A percentile compares a stretch with the other conserved stretches of the same genome.
Conservation (phyloP, 2,888 invertebrate genomes). For the Megastigmus dorsalis region DNA sequence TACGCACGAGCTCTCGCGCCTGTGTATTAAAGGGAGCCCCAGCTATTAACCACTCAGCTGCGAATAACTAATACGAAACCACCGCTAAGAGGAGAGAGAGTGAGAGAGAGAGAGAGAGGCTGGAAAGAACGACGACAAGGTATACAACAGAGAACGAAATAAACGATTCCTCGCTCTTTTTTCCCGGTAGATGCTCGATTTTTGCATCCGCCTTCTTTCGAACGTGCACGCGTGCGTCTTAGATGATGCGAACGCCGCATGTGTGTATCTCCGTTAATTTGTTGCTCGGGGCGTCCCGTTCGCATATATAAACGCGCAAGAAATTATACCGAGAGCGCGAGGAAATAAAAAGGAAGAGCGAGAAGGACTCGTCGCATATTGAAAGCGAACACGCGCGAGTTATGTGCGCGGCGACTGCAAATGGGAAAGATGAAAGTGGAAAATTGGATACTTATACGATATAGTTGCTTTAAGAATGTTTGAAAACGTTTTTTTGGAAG, state of each 20-base stretch:
- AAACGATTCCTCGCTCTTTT: too few species aligned
- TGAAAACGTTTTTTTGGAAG: too few species aligned
- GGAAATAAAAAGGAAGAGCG: neutral
- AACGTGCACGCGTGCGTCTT: too few species aligned
- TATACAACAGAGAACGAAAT: too few species aligned
- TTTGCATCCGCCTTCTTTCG: neutral
- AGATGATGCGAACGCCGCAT: neutral
- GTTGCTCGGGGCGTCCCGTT: conserved; percentile 60
- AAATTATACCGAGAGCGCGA: conserved; percentile 29
- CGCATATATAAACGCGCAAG: conserved; percentile 54
- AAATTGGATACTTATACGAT: too few species aligned
- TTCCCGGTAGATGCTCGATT: conserved; percentile 15
- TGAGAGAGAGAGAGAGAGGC: neutral
- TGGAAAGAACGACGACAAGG: neutral
- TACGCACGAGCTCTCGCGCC: neutral
- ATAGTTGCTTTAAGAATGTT: too few species aligned
- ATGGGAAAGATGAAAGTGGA: too few species aligned
- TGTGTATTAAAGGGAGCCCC: neutral
- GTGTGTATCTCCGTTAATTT: conserved; percentile 58
- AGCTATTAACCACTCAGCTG: conserved; percentile 17
- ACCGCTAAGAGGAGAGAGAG: neutral
- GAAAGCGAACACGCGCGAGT: neutral
- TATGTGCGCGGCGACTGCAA: neutral
- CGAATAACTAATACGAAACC: conserved; percentile 17
- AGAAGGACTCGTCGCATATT: neutral